Base-by-base conservation (phyloP, 2,113 vertebrate genomes). In the Gavia stellata region DNA sequence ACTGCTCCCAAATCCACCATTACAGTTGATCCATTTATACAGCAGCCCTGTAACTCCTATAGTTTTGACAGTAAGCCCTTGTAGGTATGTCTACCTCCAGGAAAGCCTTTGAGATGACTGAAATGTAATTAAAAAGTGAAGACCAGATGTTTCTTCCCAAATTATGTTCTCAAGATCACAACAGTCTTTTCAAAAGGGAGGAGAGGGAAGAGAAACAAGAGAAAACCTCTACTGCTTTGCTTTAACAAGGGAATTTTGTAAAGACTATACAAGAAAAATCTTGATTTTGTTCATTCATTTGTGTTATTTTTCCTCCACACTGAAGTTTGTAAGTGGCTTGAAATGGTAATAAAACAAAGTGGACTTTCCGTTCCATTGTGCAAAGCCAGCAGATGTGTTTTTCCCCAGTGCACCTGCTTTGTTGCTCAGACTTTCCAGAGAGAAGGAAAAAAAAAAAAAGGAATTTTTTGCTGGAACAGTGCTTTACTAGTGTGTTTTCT, bases 121-220 rank as follows among this genome's bases (percentile, higher is more conserved):
- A 92, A 95, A 96, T 80, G 80, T 97, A 96, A 97, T 97, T 96
- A 97, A 92, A 94, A 96, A 94, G 93, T 80, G 79, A 89, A 94
- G 81, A 81, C 94, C 96, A 96, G 94, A 90, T 90, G 83, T 91
- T 97, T 94, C 71, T 90, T 96, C 80, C 34, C n/a, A 87, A 87
- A 70, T 83, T 78, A 70, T 86, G 49, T 94, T 95, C 88, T 94
- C 92, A 92, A 85, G 90, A 95, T 88, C 63, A 47, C 55, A 75
- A 82, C 61, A 66, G 40, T 56, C 59, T 53, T 95, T 91, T 91
- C 78, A 83, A 92, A 97, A 92, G 52, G 21, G 79, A 89, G 44
- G 50, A 86, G 49, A 45, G 67, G 61, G 77, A 84, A 92, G 52
- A 72, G 66, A 84, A 94, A 89, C 12, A 33, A 63, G 75, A 90